These are phyloP conservation scores for Falcunculus frontatus DNA, from an alignment of 2,113 vertebrate species.

Conservation along the genomic window DNA sequence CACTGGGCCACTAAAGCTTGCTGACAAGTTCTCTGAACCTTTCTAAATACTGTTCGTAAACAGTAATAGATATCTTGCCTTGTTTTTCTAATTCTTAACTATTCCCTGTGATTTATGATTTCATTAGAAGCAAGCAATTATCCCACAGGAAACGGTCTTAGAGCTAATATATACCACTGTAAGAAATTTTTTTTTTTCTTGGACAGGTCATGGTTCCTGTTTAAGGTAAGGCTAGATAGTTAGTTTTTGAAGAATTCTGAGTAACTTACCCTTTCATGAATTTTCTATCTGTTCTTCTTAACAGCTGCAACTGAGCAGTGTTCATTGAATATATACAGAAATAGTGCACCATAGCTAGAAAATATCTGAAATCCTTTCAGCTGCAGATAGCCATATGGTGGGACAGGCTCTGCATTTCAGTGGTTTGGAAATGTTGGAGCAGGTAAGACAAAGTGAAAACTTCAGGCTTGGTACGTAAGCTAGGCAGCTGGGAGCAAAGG, in stretches of 20 bases:
- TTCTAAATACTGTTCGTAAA: neutral
- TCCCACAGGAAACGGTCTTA: neutral
- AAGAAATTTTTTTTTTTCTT: neutral
- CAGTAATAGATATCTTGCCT: neutral
- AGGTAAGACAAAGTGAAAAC: neutral
- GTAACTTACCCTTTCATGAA: neutral
- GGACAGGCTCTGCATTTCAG: neutral
- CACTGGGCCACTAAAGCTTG: neutral
- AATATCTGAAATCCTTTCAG: neutral
- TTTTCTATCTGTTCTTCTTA: neutral
- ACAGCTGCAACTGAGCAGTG: neutral
- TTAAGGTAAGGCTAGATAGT: neutral
- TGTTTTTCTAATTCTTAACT: neutral
- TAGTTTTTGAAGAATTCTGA: neutral
- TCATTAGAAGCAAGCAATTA: neutral
- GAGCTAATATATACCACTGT: neutral
- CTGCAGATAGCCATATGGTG: neutral
- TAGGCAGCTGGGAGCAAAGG: neutral
- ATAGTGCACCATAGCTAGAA: neutral
- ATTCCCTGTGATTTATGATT: neutral
- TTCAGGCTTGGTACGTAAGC: neutral
- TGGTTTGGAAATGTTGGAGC: neutral
- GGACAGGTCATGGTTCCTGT: neutral
- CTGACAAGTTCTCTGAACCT: neutral
- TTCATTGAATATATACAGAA: neutral